Base-by-base conservation (phyloP, 92 coral and sea anemone species). In the Micromussa lordhowensis region DNA sequence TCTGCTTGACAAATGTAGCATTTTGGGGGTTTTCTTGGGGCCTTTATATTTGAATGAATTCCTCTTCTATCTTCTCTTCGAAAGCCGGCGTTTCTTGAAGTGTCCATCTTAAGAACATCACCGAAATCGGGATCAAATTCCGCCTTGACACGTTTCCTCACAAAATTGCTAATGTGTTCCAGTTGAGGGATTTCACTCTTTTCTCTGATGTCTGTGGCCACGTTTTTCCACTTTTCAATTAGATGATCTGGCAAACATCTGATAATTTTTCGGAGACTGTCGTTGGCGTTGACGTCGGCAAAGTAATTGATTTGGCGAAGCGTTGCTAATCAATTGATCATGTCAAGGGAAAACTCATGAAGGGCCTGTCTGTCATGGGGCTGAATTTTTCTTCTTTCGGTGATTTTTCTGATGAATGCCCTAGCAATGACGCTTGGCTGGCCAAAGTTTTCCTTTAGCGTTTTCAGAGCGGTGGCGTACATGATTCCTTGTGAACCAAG, bases 101-200 rank as follows among this genome's bases (percentile, higher is more conserved):
- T 40, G 26, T 89, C 64, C 75, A 86, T 85, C 89, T 79, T 55
- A 14, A 54, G 81, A 8, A 90, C 34, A 28, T 85, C 90, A 0
- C 93, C 93, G 69, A 90, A 85, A 44, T 90, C 93, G 4, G 87
- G 93, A 63, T 90, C 90, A 72, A 85, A 90, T 75, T 90, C 92
- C 12, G 88, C 85, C 76, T 89, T 89, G 5, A 83, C 89, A 22
- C 89, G 21, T 35, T 76, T 89, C 36, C 92, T 75, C 18, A 15
- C 59, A 1, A 54, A 54, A 54, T 13, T 54, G 59, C 59, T 10
- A 17, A 54, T 54, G 59, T 54, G 59, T 54, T 54, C 59, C 59
- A 54, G 59, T 54, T 1, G 59, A 13, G 59, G 59, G 19, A 54
- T 54, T 54, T 54, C 59, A 3, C 19, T 17, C 19, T 15, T 54